These are phyloP conservation scores for Drosophila paulistorum DNA, from an alignment of 1,140 invertebrate genomes.

Conservation along the genomic window DNA sequence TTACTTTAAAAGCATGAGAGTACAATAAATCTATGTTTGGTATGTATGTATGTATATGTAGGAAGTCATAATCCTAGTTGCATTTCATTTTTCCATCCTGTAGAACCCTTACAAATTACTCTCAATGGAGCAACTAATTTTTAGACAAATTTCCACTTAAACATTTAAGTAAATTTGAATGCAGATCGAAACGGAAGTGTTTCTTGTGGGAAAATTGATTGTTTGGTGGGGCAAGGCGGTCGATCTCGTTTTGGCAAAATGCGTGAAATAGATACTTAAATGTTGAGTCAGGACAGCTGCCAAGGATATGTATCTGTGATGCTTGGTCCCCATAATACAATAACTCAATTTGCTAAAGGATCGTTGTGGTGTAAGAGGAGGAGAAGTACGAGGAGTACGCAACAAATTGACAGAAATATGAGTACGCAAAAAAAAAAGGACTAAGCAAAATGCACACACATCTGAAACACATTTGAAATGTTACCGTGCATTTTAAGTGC, in stretches of 20 bases:
- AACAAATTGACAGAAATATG: slow-evolving; percentile 80
- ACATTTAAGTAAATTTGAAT: slow-evolving; percentile 1
- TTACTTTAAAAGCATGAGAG: too few relatives aligned
- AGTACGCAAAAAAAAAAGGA: slow-evolving; percentile 44
- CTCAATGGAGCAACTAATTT: slow-evolving; percentile 56
- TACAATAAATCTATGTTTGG: too few relatives aligned
- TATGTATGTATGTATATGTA: too few relatives aligned
- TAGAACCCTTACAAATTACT: slow-evolving; percentile 16
- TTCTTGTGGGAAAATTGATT: neutral
- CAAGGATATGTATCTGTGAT: slow-evolving; percentile 44
- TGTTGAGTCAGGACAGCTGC: slow-evolving; percentile 58
- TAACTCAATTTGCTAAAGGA: slow-evolving; percentile 68
- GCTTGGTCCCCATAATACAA: slow-evolving; percentile 33
- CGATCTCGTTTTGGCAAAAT: slow-evolving; percentile 55
- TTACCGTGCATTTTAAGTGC: slow-evolving; percentile 40
- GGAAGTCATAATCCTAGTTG: too few relatives aligned
- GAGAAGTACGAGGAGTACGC: slow-evolving; percentile 23
- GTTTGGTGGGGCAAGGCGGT: neutral
- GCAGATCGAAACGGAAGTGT: slow-evolving; percentile 46
- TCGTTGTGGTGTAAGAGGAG: neutral
- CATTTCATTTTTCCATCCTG: too few relatives aligned
- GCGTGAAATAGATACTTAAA: slow-evolving; percentile 78
- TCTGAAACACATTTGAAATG: slow-evolving; percentile 19
- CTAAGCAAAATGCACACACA: slow-evolving; percentile 18
- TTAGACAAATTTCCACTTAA: slow-evolving; percentile 48